Evolutionary conservation across 2,888 invertebrate genomes (phyloP), one percentile per base, ranked within the genome.

Genomic region (Heliconius cydno): DNA sequence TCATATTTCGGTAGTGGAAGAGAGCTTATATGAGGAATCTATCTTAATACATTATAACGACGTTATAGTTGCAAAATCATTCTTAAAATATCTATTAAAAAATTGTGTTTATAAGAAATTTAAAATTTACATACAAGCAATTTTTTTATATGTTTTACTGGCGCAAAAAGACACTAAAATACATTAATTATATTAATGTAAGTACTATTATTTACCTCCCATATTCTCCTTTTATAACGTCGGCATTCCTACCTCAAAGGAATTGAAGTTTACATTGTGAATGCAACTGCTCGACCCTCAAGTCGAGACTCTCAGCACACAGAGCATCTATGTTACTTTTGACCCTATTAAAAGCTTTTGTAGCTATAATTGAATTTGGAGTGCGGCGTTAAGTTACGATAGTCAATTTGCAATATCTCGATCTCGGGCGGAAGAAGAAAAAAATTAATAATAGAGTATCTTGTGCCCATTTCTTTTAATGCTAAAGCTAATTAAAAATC

Each of bases 201-300:
- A 38, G n/a, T 41, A 13, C 38, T 68, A 41, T 68, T 68, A 3
- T 66, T 9, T 7, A 52, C 52, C 5, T 15, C 22, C 22, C 22
- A 52, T 52, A 52, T 52, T 19, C 22, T 19, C 19, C 12, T 68
- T 12, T 41, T 68, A 25, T 68, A 41, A n/a, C 25, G 68, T 68
- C 68, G 68, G 68, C 41, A 41, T 68, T 68, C 41, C 7, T 68
- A 1, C 68, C 41, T 41, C 68, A 41, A 68, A 68, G 41, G 68
- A 68, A 68, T 68, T 68, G 68, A 41, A 68, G 68, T 68, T 68
- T 38, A 41, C 41, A 68, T 68, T 68, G 13, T 68, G 15, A 41
- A n/a, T 68, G 68, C 68, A 41, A 68, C 68, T 38, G 68, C 68
- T 68, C 68, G 41, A 41, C 68, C 41, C 68, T 68, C 38, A 41